These are phyloP conservation scores for Chionomys nivalis DNA, from an alignment of 2,113 vertebrate species.

Conservation along the genomic window DNA sequence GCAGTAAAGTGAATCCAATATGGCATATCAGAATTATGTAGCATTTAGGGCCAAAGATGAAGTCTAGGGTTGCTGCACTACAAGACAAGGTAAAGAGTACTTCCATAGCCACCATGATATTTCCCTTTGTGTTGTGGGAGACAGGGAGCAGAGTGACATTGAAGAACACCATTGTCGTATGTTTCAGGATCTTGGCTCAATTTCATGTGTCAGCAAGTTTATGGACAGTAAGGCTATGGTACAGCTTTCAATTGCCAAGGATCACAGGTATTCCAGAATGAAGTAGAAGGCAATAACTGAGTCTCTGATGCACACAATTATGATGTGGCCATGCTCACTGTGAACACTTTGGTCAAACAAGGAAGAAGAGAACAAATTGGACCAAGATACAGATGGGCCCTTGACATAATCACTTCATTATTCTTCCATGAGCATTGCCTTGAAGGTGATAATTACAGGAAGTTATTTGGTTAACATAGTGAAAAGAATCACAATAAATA, in stretches of 20 bases:
- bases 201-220: neutral
- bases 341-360: neutral
- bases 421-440: neutral
- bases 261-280: neutral
- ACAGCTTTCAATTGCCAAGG: neutral
- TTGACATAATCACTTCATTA: neutral
- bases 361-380: neutral
- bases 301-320: neutral
- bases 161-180: neutral
- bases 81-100: neutral
- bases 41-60: neutral
- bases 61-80: neutral
- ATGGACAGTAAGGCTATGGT: neutral
- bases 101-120: neutral
- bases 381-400: neutral
- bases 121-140: neutral
- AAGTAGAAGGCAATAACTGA: neutral
- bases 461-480: neutral
- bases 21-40: neutral
- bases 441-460: neutral
- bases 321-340: neutral
- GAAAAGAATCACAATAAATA: neutral
- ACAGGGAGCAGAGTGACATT: neutral
- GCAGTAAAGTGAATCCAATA: neutral
- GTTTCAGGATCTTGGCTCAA: neutral